These are phyloP conservation scores for Chelon auratus DNA, from an alignment of 2,797 vertebrate species.

Conservation along the genomic window DNA sequence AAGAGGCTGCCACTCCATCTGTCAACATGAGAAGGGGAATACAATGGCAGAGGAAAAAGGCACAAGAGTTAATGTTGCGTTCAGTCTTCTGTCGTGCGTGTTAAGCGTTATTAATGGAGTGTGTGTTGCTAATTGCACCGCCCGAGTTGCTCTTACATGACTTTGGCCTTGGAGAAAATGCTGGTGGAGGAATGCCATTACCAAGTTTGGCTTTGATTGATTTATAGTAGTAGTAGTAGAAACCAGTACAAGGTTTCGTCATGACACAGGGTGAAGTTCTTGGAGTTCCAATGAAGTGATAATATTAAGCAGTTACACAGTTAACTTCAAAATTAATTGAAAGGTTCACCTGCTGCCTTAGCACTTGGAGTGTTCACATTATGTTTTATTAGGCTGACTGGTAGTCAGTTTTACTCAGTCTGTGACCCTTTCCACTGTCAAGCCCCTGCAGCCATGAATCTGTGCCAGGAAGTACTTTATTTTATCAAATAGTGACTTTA, in stretches of 20 bases:
- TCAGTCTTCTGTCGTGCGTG: conserved; percentile 63
- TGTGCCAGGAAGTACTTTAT: background rate
- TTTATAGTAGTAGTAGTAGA: conserved; percentile 4
- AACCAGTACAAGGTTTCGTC: conserved; percentile 23
- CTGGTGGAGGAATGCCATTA: conserved; percentile 28
- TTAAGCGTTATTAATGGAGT: conserved; percentile 81
- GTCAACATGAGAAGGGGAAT: conserved; percentile 53
- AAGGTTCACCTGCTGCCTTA: background rate
- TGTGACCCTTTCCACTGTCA: background rate
- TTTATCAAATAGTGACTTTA: too few species aligned
- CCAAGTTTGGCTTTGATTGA: conserved; percentile 29
- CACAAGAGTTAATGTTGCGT: conserved; percentile 79
- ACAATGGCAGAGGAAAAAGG: conserved; percentile 57
- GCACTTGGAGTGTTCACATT: background rate
- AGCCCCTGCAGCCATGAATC: background rate
- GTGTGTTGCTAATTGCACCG: conserved; percentile 81
- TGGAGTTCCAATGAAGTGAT: conserved; percentile 6
- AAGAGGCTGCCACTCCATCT: conserved; percentile 47
- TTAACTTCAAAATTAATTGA: background rate
- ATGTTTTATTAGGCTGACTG: background rate
- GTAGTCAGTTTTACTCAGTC: background rate
- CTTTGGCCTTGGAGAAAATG: conserved; percentile 56
- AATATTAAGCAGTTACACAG: background rate
- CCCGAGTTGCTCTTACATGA: conserved; percentile 63
- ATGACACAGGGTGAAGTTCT: background rate